Evolutionary conservation across 1,140 invertebrate species (phyloP).

Genomic region (Triops cancriformis): DNA sequence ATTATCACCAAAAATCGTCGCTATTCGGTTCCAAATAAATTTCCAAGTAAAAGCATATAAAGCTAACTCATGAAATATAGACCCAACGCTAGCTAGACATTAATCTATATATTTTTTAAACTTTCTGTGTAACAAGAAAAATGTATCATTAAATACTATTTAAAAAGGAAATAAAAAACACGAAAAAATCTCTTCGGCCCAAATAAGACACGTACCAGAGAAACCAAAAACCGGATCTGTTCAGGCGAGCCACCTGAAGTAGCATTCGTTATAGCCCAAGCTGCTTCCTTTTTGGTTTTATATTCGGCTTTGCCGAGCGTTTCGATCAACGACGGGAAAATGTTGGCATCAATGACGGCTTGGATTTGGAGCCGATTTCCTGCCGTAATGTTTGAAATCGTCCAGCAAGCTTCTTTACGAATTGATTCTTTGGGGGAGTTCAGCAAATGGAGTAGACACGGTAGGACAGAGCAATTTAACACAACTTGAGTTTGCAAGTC

Average conservation of each 20-base stretch:
- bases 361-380: constrained; percentile 90
- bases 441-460: constrained; percentile 72
- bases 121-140: too few species aligned
- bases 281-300: constrained; percentile 94
- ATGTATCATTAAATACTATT: too few species aligned
- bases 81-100: background rate
- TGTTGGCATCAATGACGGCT: constrained; percentile 90
- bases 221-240: constrained; percentile 68
- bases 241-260: constrained; percentile 89
- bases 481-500: constrained; percentile 94
- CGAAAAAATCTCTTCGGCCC: background rate
- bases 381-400: constrained; percentile 95
- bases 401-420: constrained; percentile 96
- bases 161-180: too few species aligned
- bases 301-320: constrained; percentile 87
- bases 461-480: constrained; percentile 80
- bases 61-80: too few species aligned
- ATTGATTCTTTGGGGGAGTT: constrained; percentile 72
- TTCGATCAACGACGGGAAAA: constrained; percentile 85
- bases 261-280: constrained; percentile 96
- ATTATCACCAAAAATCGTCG: constrained; percentile 26
- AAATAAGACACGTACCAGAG: constrained; percentile 34
- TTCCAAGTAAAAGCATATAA: background rate
- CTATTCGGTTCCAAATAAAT: background rate
- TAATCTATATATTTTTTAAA: too few species aligned